These are phyloP conservation scores for Troides helena DNA, from an alignment of 2,888 invertebrate genomes.

Conservation along the genomic window DNA sequence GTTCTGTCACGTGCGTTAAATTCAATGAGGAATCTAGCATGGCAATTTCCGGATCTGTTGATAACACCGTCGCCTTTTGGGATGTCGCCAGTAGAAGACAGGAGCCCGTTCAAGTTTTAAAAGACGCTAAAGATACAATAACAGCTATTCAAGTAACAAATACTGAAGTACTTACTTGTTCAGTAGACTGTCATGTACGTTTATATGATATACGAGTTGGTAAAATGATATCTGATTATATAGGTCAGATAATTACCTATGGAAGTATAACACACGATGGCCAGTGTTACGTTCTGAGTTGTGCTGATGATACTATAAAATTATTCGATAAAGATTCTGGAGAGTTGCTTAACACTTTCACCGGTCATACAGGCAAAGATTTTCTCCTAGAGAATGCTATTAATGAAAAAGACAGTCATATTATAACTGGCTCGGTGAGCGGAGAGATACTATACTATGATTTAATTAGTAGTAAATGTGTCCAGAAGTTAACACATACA, in stretches of 20 bases:
- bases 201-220: constrained; percentile 96
- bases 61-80: constrained; percentile 96
- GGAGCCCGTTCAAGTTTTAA: constrained; percentile 81
- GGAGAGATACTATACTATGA: constrained; percentile 95
- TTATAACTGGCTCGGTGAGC: constrained; percentile 94
- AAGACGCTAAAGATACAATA: constrained; percentile 96
- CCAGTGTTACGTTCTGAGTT: constrained; percentile 93
- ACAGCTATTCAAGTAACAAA: constrained; percentile 89
- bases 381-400: constrained; percentile 93
- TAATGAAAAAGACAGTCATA: constrained; percentile 89
- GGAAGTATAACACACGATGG: constrained; percentile 94
- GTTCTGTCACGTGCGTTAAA: constrained; percentile 89
- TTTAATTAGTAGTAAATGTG: constrained; percentile 84
- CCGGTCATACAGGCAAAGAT: constrained; percentile 90
- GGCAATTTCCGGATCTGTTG: constrained; percentile 95
- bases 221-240: constrained; percentile 88
- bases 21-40: constrained; percentile 98
- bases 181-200: constrained; percentile 92
- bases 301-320: constrained; percentile 89
- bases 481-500: constrained; percentile 72
- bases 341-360: constrained; percentile 82
- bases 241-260: constrained; percentile 92
- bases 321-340: constrained; percentile 90
- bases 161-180: constrained; percentile 93
- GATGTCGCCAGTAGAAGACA: constrained; percentile 80